Evolutionary conservation across 2,888 invertebrate species (phyloP).

Genomic region (Plebejus anna): DNA sequence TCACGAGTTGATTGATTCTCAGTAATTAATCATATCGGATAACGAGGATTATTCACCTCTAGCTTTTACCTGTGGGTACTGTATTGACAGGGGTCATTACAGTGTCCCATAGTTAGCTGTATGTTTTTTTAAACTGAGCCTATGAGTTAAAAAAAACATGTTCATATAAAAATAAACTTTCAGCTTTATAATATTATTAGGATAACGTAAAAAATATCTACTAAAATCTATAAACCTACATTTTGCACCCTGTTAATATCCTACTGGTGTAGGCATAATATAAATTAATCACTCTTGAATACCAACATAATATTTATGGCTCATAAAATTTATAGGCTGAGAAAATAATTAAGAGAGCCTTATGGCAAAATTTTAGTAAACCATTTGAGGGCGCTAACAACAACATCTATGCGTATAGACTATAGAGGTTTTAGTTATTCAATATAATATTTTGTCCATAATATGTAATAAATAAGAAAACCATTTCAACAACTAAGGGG

Average conservation of each 20-base stretch:
- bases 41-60: not conserved
- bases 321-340: conserved; percentile 12
- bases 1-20: not conserved
- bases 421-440: not conserved
- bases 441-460: not conserved
- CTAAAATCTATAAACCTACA: too few species aligned
- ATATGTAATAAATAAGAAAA: too few species aligned
- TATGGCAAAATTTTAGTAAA: conserved; percentile 6
- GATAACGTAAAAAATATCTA: too few species aligned
- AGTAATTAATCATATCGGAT: not conserved
- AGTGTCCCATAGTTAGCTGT: too few species aligned
- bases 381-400: too few species aligned
- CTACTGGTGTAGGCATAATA: not conserved
- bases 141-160: too few species aligned
- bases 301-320: not conserved
- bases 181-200: too few species aligned
- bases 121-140: too few species aligned
- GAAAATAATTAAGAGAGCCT: not conserved
- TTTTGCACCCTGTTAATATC: too few species aligned
- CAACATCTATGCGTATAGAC: not conserved
- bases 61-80: not conserved
- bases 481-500: too few species aligned
- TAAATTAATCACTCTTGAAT: not conserved
- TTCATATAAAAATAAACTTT: too few species aligned
- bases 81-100: too few species aligned